Evolutionary conservation across 2,888 invertebrate genomes (phyloP), one percentile per base, ranked within the genome.

Genomic region (Tineola bisselliella): DNA sequence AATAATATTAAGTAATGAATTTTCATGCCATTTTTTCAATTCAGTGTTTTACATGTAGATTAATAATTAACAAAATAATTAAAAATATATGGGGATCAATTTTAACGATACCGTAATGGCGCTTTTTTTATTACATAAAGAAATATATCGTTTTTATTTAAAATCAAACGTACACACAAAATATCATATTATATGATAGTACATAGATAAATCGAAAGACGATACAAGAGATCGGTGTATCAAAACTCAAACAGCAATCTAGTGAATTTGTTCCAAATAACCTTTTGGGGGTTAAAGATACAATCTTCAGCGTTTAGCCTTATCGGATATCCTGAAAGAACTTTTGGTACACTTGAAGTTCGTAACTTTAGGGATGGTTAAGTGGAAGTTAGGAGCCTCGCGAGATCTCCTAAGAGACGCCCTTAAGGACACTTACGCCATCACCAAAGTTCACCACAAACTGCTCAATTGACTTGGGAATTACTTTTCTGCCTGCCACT

Each of bases 271-370:
- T 48, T 17, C 48, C 13, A 48, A 48, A 54, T 54, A 54, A 54
- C 54, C 54, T 54, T 54, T n/a, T 54, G 54, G 54, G 17, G 54
- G 17, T 54, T 25, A n/a, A 17, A 18, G 58, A 58, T 56, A 56
- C 19, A 58, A 58, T 58, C 58, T 58, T 31, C 8, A 13, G 8
- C 58, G 19, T 33, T 58, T 58, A 58, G 58, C 58, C 15, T 58
- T 48, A 60, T 60, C 48, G 48, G 52, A 60, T 60, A 48, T 60
- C 63, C 64, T 43, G 33, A 64, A 33, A 66, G 61, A 60, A 67
- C 66, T 61, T 25, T 58, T 58, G 33, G 31, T 10, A 13, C 68
- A 69, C 59, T 68, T 66, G 57, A 66, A 64, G 58, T 68, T 69
- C n/a, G 67, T 63, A 61, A 54, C 8, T 61, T 58, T 58, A n/a